Evolutionary conservation across 2,888 invertebrate genomes (phyloP), one percentile per base, ranked within the genome.

Genomic region (Andrena dorsata): DNA sequence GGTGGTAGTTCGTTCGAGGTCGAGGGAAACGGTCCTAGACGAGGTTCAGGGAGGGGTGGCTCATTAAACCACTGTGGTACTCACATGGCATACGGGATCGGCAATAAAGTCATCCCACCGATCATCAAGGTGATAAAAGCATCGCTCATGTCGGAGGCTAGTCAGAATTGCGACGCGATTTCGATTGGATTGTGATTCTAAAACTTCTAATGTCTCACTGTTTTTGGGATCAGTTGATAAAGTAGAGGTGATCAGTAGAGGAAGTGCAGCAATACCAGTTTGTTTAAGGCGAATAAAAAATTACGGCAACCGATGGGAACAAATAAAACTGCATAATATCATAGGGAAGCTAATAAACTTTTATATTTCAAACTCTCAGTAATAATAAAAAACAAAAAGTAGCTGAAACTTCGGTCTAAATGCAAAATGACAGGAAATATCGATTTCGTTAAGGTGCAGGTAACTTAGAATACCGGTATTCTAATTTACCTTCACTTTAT

Each of bases 61-160:
- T 88, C 88, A 88, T 88, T 88, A 88, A 88, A 85, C 86, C 84
- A 78, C 76, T 81, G 77, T 72, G 53, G 80, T 90, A 92, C 90
- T 86, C 90, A 87, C 89, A 85, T 84, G 90, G 92, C 92, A 91
- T 92, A 92, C 91, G 85, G 87, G 89, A 92, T 92, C 87, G 90
- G 88, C 90, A 90, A 92, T 93, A 91, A 92, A 93, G 92, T 92
- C 92, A 90, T 90, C 90, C 90, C 85, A 41, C 81, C 88, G 90
- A 93, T 93, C 92, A 90, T 91, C 87, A 85, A 76, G 86, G 85
- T 88, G 90, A 90, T 91, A 91, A 91, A 90, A 88, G 87, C 85
- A 88, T 82, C 76, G 64, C 49, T 51, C 65, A 70, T 64, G 81
- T 69, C 65, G 58, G 63, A 74, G 47, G 30, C 85, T 75, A 85